Base-by-base conservation (phyloP, 2,113 vertebrate genomes). In the Hippocampus barbouri region DNA sequence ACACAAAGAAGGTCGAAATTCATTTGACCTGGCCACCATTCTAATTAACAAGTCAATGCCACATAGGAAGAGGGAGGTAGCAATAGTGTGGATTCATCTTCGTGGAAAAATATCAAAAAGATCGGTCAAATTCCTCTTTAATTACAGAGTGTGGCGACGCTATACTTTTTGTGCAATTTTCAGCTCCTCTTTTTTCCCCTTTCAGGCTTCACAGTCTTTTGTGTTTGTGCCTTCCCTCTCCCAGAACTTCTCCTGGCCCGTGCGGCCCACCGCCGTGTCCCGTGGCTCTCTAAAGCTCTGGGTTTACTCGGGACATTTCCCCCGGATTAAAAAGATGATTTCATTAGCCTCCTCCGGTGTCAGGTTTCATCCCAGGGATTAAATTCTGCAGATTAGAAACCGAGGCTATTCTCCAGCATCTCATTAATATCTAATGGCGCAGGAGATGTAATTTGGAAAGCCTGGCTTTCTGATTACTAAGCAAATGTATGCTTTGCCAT, bases 1-100 rank as follows among this genome's bases (percentile, higher is more conserved):
- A 88, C 83, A 86, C 80, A 88, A 85, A 83, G 89, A 89, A 86
- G 87, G 85, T 87, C 86, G 88, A 82, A 88, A 92, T 90, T 91
- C 79, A 92, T 93, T 92, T 91, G 89, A 85, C 89, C 85, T 49
- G 80, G 87, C 89, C 87, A 88, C 84, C 81, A 83, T 91, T 93
- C 90, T 91, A 92, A 93, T 93, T 93, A 92, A 90, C 88, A 86
- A 87, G 87, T 88, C 89, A 91, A 91, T 89, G 87, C 86, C 82
- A 86, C 86, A 82, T 83, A 85, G 66, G 59, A 41, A 18, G 15
- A 2, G 59, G 53, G 47, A 53, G 72, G 27, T 2, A 63, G 71
- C 2, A 38, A 53, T 68, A 63, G 64, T 72, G 59, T 69, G 41
- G 72, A 79, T 72, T 68, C 70, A 72, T 74, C 78, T 60, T 77